Evolutionary conservation across 2,888 invertebrate species (phyloP).

Genomic region (Eilema caniola): DNA sequence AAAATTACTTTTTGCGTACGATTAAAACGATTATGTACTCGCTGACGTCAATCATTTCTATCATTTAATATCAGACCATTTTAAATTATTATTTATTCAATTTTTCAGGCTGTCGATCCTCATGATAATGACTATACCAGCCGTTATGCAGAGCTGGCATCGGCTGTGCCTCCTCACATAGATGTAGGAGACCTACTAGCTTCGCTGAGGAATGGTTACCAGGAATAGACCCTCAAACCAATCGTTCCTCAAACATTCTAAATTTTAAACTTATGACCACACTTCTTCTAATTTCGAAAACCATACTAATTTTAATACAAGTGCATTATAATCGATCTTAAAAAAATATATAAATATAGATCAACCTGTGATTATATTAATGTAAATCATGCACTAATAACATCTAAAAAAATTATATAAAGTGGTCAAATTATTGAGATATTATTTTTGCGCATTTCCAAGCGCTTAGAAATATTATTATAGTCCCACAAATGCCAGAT

Average conservation of each 20-base stretch:
- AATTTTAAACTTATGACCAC: slow-evolving; percentile 14
- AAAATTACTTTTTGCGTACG: too few relatives aligned
- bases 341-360: background rate
- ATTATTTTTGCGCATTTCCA: slow-evolving; percentile 15
- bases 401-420: background rate
- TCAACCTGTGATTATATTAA: background rate
- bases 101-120: slow-evolving; percentile 44
- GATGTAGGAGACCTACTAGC: slow-evolving; percentile 63
- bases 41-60: too few relatives aligned
- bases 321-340: background rate
- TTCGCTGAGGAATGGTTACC: slow-evolving; percentile 51
- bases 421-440: slow-evolving; percentile 10
- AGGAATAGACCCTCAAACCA: slow-evolving; percentile 19
- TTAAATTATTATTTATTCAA: background rate
- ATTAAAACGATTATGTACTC: too few relatives aligned
- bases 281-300: background rate
- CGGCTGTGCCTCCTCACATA: slow-evolving; percentile 64
- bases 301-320: background rate
- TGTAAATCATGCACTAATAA: slow-evolving; percentile 3
- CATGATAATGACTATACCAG: slow-evolving; percentile 61
- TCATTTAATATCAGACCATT: background rate
- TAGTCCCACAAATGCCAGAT: slow-evolving; percentile 53
- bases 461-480: slow-evolving; percentile 10
- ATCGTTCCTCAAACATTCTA: background rate
- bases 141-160: slow-evolving; percentile 71